Base-by-base conservation (phyloP, 2,888 invertebrate genomes). In the Diplazon laetatorius region DNA sequence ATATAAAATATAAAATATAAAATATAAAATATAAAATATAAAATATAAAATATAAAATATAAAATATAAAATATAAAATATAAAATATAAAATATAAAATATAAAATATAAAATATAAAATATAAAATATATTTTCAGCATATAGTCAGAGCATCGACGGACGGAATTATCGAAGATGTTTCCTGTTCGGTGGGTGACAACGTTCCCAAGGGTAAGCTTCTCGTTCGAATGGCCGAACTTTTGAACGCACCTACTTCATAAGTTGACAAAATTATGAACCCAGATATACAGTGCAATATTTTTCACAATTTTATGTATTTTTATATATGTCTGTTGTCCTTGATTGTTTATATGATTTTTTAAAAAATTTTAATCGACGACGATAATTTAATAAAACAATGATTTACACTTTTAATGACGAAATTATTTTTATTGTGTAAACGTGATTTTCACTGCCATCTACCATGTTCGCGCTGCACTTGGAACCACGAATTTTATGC, bases 71-170 rank as follows among this genome's bases (percentile, higher is more conserved):
- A n/a, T n/a, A n/a, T n/a, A n/a, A n/a, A n/a, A n/a, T n/a, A n/a
- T n/a, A n/a, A n/a, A n/a, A n/a, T n/a, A n/a, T n/a, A n/a, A n/a
- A n/a, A n/a, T n/a, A n/a, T n/a, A n/a, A n/a, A n/a, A n/a, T n/a
- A n/a, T n/a, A n/a, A n/a, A n/a, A n/a, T n/a, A n/a, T n/a, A n/a
- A n/a, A n/a, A n/a, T n/a, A n/a, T n/a, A 30, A 30, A 37, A 46
- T 35, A 1, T 39, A 71, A 39, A 55, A 75, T 84, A 82, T 83
- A 66, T 82, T 91, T 91, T 37, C 88, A 94, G 93, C 96, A 99
- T 90, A 95, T 98, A 12, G 95, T 99, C 12, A 96, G 96, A 84
- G 96, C 98, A 1, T 95, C 95, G 0, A 92, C 94, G 52, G 94
- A 95, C 88, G 98, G 97, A 57, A 93, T 92, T 5, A 94, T 99